Conservation (phyloP, 2,888 invertebrate genomes). For the Sphaeridia pumilis region DNA sequence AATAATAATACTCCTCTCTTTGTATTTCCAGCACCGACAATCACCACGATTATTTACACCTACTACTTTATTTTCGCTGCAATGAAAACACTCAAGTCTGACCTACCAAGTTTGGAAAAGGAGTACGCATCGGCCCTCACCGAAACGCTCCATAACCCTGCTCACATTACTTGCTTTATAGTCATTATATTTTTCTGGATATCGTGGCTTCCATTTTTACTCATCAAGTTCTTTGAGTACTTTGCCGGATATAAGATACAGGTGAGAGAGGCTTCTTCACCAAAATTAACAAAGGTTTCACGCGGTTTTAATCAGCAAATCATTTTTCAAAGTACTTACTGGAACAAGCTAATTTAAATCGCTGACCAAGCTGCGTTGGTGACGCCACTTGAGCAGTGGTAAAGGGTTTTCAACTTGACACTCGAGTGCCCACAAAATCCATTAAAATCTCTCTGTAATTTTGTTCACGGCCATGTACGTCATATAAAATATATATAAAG, state of each 20-base stretch:
- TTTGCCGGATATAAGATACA: constrained; percentile 37
- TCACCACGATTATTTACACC: constrained; percentile 87
- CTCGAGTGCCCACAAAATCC: too few species aligned
- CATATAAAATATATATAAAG: too few species aligned
- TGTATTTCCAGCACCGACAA: constrained; percentile 55
- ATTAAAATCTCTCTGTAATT: too few species aligned
- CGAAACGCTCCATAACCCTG: constrained; percentile 83
- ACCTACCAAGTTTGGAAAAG: constrained; percentile 76
- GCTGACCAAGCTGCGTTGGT: too few species aligned
- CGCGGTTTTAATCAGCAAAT: background rate
- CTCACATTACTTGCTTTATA: constrained; percentile 90
- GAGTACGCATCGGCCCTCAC: constrained; percentile 81
- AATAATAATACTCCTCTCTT: too few species aligned
- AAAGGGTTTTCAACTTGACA: too few species aligned
- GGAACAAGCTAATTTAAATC: too few species aligned
- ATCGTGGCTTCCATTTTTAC: constrained; percentile 87
- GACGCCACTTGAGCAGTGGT: too few species aligned
- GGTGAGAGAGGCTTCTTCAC: constrained; percentile 17
- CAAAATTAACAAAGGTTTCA: background rate
- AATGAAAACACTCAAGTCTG: constrained; percentile 71
- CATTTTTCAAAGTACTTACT: background rate
- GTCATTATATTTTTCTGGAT: constrained; percentile 82
- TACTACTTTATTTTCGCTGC: constrained; percentile 90
- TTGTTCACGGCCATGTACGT: too few species aligned
- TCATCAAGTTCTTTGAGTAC: constrained; percentile 61